A percentile compares a stretch with the other conserved stretches of the same genome.
These are phyloP conservation scores for Anguilla japonica DNA, from an alignment of 2,113 vertebrate genomes.

Conservation along the genomic window DNA sequence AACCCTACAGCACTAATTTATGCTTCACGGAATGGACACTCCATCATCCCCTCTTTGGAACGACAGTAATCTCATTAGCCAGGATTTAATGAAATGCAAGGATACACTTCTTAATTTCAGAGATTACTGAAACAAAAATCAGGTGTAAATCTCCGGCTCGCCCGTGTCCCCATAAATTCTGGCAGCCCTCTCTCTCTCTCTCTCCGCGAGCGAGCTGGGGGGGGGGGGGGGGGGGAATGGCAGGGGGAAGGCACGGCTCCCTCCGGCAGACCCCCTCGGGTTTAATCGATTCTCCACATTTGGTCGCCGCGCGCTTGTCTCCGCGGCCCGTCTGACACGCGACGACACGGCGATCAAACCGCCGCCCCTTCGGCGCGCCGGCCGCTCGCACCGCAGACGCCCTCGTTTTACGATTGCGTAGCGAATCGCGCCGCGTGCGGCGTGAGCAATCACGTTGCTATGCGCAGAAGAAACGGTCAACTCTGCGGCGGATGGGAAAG, in stretches of 20 bases:
- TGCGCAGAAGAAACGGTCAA: background rate
- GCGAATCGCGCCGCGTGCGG: background rate
- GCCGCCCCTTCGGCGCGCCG: too few relatives aligned
- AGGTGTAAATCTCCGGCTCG: constrained; percentile 88
- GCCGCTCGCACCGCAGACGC: background rate
- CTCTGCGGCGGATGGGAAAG: background rate
- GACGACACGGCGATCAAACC: background rate
- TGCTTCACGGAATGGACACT: constrained; percentile 92
- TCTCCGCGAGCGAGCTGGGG: background rate
- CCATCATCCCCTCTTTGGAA: constrained; percentile 97
- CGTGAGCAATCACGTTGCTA: background rate
- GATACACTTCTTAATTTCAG: constrained; percentile 95
- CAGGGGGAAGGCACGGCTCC: background rate
- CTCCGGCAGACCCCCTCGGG: background rate
- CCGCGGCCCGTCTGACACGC: background rate
- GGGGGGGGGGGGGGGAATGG: too few relatives aligned
- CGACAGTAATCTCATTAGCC: constrained; percentile 99
- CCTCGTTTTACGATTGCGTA: background rate
- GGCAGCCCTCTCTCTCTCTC: background rate
- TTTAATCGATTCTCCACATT: background rate
- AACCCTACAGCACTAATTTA: constrained; percentile 99
- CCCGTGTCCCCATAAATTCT: constrained; percentile 59
- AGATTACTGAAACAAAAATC: constrained; percentile 89
- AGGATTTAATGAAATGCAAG: constrained; percentile 99
- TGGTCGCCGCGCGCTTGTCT: background rate